Conservation (phyloP, 2,113 vertebrate genomes). For the Peromyscus californicus region DNA sequence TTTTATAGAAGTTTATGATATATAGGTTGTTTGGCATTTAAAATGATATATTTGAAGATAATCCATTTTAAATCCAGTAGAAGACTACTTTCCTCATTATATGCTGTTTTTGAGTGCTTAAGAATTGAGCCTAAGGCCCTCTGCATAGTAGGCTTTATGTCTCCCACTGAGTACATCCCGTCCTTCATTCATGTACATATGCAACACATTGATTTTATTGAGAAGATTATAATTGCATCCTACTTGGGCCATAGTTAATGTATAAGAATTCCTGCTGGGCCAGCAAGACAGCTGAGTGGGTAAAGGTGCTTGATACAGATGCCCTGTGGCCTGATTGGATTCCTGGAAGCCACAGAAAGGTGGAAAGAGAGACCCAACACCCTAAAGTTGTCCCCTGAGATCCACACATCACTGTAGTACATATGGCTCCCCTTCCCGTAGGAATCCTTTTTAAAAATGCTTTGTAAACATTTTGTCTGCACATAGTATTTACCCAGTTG, state of each 20-base stretch:
- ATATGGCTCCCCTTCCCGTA: not conserved
- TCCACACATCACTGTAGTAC: not conserved
- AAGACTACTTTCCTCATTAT: not conserved
- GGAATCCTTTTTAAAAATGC: not conserved
- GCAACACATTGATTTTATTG: slow-evolving; percentile 4
- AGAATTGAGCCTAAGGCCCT: not conserved
- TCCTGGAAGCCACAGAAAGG: not conserved
- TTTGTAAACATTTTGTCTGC: not conserved
- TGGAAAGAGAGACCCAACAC: not conserved
- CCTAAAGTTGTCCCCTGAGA: not conserved
- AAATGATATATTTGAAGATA: not conserved
- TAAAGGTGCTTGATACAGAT: not conserved
- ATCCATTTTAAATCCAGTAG: not conserved
- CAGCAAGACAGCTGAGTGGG: not conserved
- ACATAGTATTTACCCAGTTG: not conserved
- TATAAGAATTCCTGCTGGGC: not conserved
- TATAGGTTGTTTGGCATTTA: slow-evolving; percentile 16
- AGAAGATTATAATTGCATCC: slow-evolving; percentile 28
- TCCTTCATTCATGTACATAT: not conserved
- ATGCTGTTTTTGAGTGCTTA: not conserved
- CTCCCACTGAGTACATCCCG: not conserved
- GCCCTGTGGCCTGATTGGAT: not conserved
- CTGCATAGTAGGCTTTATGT: not conserved
- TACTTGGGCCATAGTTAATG: not conserved
- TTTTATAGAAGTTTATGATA: slow-evolving; percentile 25